Evolutionary conservation across 2,888 invertebrate species (phyloP).

Genomic region (Marronus borbonicus): DNA sequence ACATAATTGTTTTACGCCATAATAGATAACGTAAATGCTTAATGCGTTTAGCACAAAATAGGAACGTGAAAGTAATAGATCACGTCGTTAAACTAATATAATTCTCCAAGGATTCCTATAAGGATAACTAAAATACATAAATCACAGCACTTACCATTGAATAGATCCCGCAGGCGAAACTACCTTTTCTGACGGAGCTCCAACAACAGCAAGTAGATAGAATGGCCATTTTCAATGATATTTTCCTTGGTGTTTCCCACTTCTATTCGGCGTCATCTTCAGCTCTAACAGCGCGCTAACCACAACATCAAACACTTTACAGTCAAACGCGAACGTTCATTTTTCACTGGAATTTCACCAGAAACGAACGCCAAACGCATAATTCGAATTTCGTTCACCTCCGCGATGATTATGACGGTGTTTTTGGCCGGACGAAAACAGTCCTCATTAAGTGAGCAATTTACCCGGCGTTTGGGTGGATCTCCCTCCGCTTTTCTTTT

Average conservation of each 20-base stretch:
- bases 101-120: too few relatives aligned
- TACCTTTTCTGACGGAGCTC: conserved; percentile 81
- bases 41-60: too few relatives aligned
- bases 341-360: background rate
- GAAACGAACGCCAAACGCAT: background rate
- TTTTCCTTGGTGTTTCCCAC: conserved; percentile 2
- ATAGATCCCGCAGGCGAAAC: conserved; percentile 82
- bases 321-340: background rate
- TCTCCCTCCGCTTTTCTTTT: too few relatives aligned
- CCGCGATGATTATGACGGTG: background rate
- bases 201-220: conserved; percentile 86
- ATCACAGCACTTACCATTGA: conserved; percentile 75
- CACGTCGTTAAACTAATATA: too few relatives aligned
- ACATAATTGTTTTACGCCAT: too few relatives aligned
- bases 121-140: background rate
- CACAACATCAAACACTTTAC: background rate
- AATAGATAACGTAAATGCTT: too few relatives aligned
- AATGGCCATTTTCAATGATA: conserved; percentile 75
- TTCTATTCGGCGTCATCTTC: conserved; percentile 22
- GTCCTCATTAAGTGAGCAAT: conserved; percentile 37
- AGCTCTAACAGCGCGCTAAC: background rate
- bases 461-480: conserved; percentile 20
- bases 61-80: too few relatives aligned
- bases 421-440: background rate
- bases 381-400: background rate